phyloP scores from a whole-genome alignment of 2,888 invertebrate genomes.

The Oegoconia quadripuncta region DNA sequence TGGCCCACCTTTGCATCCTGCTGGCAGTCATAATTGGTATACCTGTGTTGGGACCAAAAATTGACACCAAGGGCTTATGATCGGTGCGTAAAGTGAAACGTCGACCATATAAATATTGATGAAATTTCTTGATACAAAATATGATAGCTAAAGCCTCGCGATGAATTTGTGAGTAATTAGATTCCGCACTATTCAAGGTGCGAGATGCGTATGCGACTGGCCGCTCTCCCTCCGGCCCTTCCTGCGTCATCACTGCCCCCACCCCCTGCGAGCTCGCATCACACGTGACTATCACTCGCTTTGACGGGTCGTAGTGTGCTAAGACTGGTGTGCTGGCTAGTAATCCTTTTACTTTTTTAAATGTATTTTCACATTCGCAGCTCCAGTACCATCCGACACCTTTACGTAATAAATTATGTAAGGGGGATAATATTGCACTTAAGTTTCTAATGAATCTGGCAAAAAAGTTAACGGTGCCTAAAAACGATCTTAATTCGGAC shows the following conservation, averaged over 20 bases:
- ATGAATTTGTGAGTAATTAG: constrained; percentile 9
- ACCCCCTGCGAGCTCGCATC: constrained; percentile 8
- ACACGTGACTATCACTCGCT: not conserved
- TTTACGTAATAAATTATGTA: not conserved
- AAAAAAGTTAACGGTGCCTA: too few species aligned
- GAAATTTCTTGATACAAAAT: constrained; percentile 12
- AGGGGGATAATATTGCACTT: not conserved
- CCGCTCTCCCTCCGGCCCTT: constrained; percentile 2
- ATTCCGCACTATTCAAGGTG: constrained; percentile 4
- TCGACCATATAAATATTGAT: constrained; percentile 16
- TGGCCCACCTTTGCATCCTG: constrained; percentile 13
- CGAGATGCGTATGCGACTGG: constrained; percentile 12
- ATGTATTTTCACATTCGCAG: not conserved
- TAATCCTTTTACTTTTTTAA: not conserved
- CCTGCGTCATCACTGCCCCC: constrained; percentile 1
- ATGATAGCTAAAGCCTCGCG: constrained; percentile 14
- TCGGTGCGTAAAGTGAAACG: constrained; percentile 14
- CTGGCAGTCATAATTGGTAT: constrained; percentile 18
- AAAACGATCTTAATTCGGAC: too few species aligned
- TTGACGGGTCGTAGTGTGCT: constrained; percentile 6
- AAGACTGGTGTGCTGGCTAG: not conserved
- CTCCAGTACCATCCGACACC: not conserved
- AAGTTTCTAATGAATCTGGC: not conserved
- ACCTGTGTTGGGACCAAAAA: constrained; percentile 19
- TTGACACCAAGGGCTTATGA: constrained; percentile 15